Percentiles rank a stretch among this genome's conserved stretches.
Evolutionary conservation across 30 jellyfish, hydroid and myxozoan species (phyloP).

Genomic region (Nemopilema nomurai): DNA sequence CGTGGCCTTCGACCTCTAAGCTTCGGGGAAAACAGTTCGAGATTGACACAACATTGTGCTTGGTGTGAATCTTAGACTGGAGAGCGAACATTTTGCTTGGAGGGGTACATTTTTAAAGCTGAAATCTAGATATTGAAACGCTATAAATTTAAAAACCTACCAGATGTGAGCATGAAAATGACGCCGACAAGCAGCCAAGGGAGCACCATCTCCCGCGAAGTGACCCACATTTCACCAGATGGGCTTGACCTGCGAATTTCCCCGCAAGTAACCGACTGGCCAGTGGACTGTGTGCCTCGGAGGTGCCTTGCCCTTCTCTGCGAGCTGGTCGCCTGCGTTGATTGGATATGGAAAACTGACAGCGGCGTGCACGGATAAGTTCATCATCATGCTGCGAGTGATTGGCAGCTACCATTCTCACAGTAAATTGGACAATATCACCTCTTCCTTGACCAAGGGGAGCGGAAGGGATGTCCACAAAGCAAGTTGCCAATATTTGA

Average conservation of each 20-base stretch:
- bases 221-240: slow-evolving; percentile 43
- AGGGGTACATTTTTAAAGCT: too few species aligned
- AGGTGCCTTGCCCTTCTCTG: slow-evolving; percentile 14
- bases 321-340: neutral
- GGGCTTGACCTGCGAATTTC: slow-evolving; percentile 35
- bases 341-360: neutral
- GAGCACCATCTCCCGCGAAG: slow-evolving; percentile 10
- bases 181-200: neutral
- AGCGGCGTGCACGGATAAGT: slow-evolving; percentile 2
- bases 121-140: too few species aligned
- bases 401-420: slow-evolving; percentile 20
- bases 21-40: too few species aligned
- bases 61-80: too few species aligned
- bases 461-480: neutral
- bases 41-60: too few species aligned
- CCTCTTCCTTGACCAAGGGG: neutral
- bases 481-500: neutral
- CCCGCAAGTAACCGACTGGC: slow-evolving; percentile 53
- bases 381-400: slow-evolving; percentile 32
- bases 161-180: neutral
- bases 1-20: too few species aligned
- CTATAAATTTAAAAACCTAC: neutral
- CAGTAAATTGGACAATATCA: neutral
- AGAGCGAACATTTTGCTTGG: too few species aligned
- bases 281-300: slow-evolving; percentile 22